phyloP scores from a whole-genome alignment of 2,113 vertebrate genomes.

The Holacanthus passer region DNA sequence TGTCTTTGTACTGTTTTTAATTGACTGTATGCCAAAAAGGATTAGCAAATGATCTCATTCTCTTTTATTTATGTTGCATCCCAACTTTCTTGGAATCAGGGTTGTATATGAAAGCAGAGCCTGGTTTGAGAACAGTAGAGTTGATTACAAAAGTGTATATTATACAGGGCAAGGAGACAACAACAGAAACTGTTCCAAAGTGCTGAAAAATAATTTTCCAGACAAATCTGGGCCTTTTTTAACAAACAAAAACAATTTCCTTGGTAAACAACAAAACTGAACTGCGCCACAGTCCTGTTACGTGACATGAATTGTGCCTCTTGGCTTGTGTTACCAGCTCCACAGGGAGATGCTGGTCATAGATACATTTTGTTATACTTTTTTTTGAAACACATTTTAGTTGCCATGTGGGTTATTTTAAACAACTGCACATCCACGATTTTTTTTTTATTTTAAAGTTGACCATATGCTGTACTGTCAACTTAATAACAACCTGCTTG shows the following conservation, averaged over 20 bases:
- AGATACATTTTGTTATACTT: constrained; percentile 1
- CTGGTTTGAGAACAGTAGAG: constrained; percentile 5
- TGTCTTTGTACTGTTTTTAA: too few relatives aligned
- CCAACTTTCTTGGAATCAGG: too few relatives aligned
- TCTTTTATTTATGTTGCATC: too few relatives aligned
- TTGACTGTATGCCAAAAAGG: too few relatives aligned
- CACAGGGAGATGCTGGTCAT: constrained; percentile 15
- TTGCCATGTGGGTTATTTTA: constrained; percentile 36
- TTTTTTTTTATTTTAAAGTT: constrained; percentile 17
- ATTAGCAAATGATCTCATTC: too few relatives aligned
- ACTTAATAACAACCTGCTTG: constrained; percentile 27
- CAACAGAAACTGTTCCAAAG: neutral
- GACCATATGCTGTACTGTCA: constrained; percentile 24
- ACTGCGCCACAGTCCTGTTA: constrained; percentile 18
- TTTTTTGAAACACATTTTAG: neutral
- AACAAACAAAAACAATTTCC: neutral
- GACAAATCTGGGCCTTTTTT: neutral
- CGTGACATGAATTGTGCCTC: constrained; percentile 20
- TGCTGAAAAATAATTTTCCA: neutral
- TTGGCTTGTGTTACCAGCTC: constrained; percentile 24
- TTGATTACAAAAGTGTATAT: constrained; percentile 1
- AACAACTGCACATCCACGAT: constrained; percentile 13
- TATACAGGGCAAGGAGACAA: neutral
- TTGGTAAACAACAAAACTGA: neutral
- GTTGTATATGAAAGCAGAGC: constrained; percentile 13